These are phyloP conservation scores for Cryptocheilus praepositus DNA, from an alignment of 2,888 invertebrate genomes.

Conservation along the genomic window DNA sequence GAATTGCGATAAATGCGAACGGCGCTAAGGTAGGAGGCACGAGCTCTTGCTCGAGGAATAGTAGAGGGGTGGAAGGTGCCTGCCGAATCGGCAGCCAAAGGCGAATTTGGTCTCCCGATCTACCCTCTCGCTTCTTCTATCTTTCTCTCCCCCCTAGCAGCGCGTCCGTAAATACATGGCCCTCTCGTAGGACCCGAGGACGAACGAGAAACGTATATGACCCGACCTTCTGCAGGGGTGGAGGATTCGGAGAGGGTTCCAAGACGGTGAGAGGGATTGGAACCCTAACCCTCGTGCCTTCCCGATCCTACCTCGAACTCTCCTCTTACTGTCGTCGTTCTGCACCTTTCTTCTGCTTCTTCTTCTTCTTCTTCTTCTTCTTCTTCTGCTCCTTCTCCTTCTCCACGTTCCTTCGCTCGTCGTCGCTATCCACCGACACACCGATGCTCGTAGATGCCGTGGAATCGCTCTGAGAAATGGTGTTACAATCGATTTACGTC, in stretches of 20 bases:
- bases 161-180: too few species aligned
- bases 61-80: background rate
- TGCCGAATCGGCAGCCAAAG: constrained; percentile 1
- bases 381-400: background rate
- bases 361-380: background rate
- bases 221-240: constrained; percentile 5
- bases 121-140: too few species aligned
- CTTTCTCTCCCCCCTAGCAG: too few species aligned
- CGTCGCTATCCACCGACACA: background rate
- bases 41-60: background rate
- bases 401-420: background rate
- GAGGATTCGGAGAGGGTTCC: background rate
- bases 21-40: constrained; percentile 3
- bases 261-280: background rate
- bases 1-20: constrained; percentile 38
- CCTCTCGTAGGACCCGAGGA: constrained; percentile 2
- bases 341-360: background rate
- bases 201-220: constrained; percentile 9
- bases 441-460: too few species aligned
- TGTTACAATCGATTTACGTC: constrained; percentile 65
- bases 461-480: constrained; percentile 52
- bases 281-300: background rate
- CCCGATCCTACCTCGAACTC: background rate
- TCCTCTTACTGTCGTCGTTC: background rate
- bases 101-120: constrained; percentile 2